Evolutionary conservation across 2,113 vertebrate species (phyloP), one percentile per base, ranked within the genome.

Genomic region (Tautogolabrus adspersus): DNA sequence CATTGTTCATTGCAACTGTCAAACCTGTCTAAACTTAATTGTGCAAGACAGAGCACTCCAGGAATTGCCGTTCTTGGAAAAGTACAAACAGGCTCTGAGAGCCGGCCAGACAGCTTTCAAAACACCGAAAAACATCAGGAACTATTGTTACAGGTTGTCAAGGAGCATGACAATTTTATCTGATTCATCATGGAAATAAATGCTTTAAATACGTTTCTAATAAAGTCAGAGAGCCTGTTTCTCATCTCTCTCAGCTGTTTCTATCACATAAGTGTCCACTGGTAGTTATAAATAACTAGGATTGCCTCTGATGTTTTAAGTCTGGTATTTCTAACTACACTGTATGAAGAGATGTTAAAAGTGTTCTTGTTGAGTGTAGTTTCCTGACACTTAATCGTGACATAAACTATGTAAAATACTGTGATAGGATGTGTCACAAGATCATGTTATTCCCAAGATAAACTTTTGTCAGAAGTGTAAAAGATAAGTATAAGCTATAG

Each of bases 161-260:
- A 44, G 47, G 64, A 44, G 19, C 21, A 52, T 42, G 23, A 22
- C 38, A 67, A n/a, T 62, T 38, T 19, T 49, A 52, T 61, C 61
- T 72, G 57, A 21, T 47, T 65, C 37, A 63, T 51, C 26, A 55
- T 75, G 66, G 63, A 75, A 46, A 75, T 58, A 37, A 62, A 82
- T 79, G 56, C 62, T 67, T 66, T 1, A 70, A 65, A 79, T 79
- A 38, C 38, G 47, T 69, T 18, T 65, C 66, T 57, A 72, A 79
- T 58, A 21, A 5, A 58, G 51, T 64, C 63, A 79, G 42, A n/a
- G 37, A 15, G 49, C n/a, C 81, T 74, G 61, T 81, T 81, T 67
- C 44, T 5, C 55, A 77, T 63, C 26, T 34, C 61, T 57, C 34
- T 72, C 21, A 37, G 56, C 56, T 65, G 71, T 60, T 72, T 30